phyloP scores from a whole-genome alignment of 2,797 vertebrate species.

The Varecia variegata region DNA sequence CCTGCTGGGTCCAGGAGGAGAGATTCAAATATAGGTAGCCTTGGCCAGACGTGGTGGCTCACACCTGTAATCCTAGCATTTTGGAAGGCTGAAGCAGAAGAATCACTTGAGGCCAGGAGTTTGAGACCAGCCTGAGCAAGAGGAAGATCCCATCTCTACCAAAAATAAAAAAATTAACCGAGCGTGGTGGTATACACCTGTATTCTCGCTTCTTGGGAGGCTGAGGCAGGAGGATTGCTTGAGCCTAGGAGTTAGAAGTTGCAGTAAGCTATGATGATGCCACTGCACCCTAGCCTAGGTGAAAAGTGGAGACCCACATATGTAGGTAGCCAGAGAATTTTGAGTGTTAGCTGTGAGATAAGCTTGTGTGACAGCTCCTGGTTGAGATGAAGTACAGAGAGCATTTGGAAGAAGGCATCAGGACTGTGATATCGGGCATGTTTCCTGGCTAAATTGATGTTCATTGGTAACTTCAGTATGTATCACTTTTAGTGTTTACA shows the following conservation, averaged over 20 bases:
- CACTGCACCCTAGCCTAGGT: background rate
- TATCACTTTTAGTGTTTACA: background rate
- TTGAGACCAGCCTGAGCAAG: background rate
- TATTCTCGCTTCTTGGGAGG: background rate
- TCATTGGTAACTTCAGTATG: background rate
- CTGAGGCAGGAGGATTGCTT: background rate
- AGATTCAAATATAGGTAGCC: background rate
- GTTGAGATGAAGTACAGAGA: background rate
- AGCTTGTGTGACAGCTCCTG: background rate
- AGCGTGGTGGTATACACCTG: background rate
- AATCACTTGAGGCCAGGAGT: background rate
- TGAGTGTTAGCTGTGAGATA: background rate
- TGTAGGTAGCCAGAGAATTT: background rate
- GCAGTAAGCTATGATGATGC: background rate
- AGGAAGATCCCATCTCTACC: background rate
- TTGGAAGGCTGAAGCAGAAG: background rate
- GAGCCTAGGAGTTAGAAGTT: background rate
- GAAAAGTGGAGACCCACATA: background rate
- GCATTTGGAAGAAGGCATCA: background rate
- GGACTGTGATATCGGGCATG: background rate
- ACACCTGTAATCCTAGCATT: background rate
- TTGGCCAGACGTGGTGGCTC: background rate
- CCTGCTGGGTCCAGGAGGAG: background rate
- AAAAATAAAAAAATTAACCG: background rate
- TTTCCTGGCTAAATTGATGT: background rate